phyloP scores from a whole-genome alignment of 2,113 vertebrate species.

The Willisornis vidua region DNA sequence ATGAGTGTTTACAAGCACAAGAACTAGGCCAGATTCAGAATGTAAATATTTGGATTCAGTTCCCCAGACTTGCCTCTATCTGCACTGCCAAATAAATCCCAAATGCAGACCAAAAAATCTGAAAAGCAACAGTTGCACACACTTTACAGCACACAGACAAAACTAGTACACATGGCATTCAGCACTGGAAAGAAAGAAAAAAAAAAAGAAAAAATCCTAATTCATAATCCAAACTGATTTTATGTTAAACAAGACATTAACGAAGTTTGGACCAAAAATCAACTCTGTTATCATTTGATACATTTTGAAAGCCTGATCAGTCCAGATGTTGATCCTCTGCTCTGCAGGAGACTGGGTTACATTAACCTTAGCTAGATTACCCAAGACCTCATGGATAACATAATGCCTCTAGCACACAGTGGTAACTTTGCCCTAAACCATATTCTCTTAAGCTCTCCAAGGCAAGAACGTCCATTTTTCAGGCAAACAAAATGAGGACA shows the following conservation, averaged over 20 bases:
- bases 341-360: neutral
- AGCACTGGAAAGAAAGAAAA: fast-evolving
- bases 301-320: neutral
- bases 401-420: neutral
- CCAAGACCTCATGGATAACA: neutral
- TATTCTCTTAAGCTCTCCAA: neutral
- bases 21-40: slow-evolving; percentile 47
- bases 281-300: neutral
- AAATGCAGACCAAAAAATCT: slow-evolving; percentile 45
- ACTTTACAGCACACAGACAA: neutral
- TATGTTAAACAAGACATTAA: neutral
- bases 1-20: slow-evolving; percentile 59
- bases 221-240: neutral
- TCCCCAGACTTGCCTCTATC: slow-evolving; percentile 43
- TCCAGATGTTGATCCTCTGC: neutral
- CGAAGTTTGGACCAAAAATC: neutral
- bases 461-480: neutral
- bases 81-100: slow-evolving; percentile 46
- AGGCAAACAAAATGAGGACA: neutral
- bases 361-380: neutral
- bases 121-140: neutral
- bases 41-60: slow-evolving; percentile 69
- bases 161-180: neutral
- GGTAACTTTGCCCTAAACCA: neutral
- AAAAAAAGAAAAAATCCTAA: neutral